Conservation (phyloP, 2,888 invertebrate genomes). For the Pristionchus fissidentatus region DNA sequence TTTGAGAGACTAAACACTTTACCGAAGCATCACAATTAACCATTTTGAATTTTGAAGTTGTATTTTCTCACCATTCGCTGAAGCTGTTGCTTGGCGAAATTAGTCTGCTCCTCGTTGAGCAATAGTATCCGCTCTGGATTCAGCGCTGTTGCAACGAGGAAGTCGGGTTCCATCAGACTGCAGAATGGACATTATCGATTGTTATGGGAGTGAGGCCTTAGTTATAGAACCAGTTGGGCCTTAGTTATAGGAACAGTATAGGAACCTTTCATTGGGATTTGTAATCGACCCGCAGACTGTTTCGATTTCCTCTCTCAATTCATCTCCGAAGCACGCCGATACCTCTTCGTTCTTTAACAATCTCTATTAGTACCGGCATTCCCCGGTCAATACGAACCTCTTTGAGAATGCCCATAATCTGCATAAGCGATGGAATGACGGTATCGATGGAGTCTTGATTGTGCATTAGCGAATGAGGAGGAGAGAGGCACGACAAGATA, state of each 20-base stretch:
- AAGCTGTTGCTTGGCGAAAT: slow-evolving; percentile 59
- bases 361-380: no score
- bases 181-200: no score
- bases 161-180: slow-evolving; percentile 41
- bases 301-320: slow-evolving; percentile 51
- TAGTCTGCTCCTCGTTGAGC: slow-evolving; percentile 61
- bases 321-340: slow-evolving; percentile 46
- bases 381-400: slow-evolving; percentile 54
- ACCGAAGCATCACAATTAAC: no score
- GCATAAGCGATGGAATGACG: slow-evolving; percentile 68
- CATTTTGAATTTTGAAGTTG: no score
- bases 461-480: no score
- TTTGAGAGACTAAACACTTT: no score
- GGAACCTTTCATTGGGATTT: neutral
- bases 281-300: neutral
- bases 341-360: slow-evolving; percentile 49
- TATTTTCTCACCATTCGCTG: slow-evolving; percentile 58
- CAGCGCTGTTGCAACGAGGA: slow-evolving; percentile 66
- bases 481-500: slow-evolving; percentile 4
- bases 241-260: no score
- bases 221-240: no score
- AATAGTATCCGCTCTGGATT: slow-evolving; percentile 68
- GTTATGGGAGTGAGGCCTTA: no score
- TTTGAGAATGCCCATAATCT: slow-evolving; percentile 62
- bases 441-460: slow-evolving; percentile 70